Evolutionary conservation across 2,113 vertebrate species (phyloP), one percentile per base, ranked within the genome.

Genomic region (Malurus alboscapulatus): DNA sequence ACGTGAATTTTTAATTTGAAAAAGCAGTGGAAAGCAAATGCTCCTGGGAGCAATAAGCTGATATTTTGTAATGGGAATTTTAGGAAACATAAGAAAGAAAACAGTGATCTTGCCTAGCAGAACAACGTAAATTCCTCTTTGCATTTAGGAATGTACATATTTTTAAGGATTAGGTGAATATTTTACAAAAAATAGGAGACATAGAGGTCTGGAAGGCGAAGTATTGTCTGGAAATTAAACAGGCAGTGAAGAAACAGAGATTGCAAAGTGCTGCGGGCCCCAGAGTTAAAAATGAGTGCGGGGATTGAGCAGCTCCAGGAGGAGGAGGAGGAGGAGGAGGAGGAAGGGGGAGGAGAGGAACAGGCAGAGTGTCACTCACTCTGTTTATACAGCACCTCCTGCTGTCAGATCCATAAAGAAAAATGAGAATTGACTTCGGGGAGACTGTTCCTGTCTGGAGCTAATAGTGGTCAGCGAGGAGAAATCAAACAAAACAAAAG

Each of bases 361-460:
- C 57, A 42, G 59, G 51, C 34, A 3, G 10, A 45, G 76, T 77
- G 85, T 77, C 89, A 83, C 50, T 92, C 93, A 92, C 57, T 26
- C 92, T 97, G 97, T 97, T 97, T 96, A 90, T 94, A 96, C 95
- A 98, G 97, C 97, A 97, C 97, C 97, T 98, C 98, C 97, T 98
- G 97, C 98, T 97, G 98, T 75, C 94, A 84, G 42, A 71, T 76
- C 87, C 76, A 68, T 87, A 87, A 54, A 87, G 87, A 90, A 73
- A 95, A 96, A 84, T 74, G 90, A 85, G 71, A 63, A 72, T 59
- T 87, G 84, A 91, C 59, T 95, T 54, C 32, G 71, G n/a, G 84
- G 75, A 86, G 80, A 18, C 73, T 71, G 6, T 40, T 91, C 73
- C 63, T 75, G 77, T 91, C 54, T 78, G 55, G 14, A 84, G 30